Base-by-base conservation (phyloP, 1,140 invertebrate species). In the Drosophila parvula region DNA sequence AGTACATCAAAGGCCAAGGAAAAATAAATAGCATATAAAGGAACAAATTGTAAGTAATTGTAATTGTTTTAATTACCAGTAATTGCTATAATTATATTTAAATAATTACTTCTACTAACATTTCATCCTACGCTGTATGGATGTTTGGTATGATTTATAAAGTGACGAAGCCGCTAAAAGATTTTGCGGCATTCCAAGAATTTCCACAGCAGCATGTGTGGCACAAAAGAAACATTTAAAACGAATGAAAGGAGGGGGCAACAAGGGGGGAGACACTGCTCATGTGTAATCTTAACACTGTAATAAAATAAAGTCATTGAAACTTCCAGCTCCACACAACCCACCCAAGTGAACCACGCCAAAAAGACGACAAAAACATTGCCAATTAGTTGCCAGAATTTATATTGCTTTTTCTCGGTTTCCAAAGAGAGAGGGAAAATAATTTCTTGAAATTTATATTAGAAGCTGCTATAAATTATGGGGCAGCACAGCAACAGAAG, bases 361-460 rank as follows among this genome's bases (percentile, higher is more conserved):
- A 30, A 43, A 40, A 59, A 41, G 58, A 44, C 56, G 60, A 63
- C 45, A 58, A 36, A 56, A 58, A 58, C 75, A 74, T 79, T 89
- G 84, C 83, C 83, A 86, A 86, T 86, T 86, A 86, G 83, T 73
- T 74, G 80, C 48, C 48, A 89, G 83, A 89, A 88, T 89, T 88
- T 88, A 88, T 89, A 88, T 88, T 89, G 84, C 83, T 83, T 88
- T 76, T 62, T 36, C 14, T 22, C 32, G 56, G 28, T 59, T 78
- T 18, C 38, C 45, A 2, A 18, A 65, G 41, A 30, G 60, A 57
- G 45, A 32, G 32, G 14, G 47, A 65, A 81, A 79, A 74, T 86
- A 82, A 86, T 86, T 86, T 83, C 58, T 51, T 45, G 64, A 88
- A 86, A 86, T 88, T 89, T 88, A 83, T 88, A 80, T 88, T 88